Base-by-base conservation (phyloP, 2,113 vertebrate genomes). In the Equus przewalskii region DNA sequence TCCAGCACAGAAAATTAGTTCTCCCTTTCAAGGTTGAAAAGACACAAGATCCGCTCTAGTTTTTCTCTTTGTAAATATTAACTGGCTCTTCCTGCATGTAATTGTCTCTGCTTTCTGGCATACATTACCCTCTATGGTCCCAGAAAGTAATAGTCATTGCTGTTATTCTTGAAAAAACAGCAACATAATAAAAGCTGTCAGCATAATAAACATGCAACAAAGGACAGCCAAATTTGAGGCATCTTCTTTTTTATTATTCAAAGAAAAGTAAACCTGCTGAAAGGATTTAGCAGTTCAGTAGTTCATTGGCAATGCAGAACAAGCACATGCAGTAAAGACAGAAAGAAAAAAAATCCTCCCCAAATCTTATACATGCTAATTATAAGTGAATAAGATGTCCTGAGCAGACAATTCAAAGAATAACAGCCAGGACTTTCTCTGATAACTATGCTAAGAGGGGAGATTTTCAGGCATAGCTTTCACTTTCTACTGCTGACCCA, bases 21-120 rank as follows among this genome's bases (percentile, higher is more conserved):
- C 70, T 97, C n/a, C 21, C 2, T 98, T 98, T 97, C 94, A 97
- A 98, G 97, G 96, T 13, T 97, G 81, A 96, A 96, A 97, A 95
- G 95, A 58, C 81, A 79, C 72, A 98, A 97, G 98, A 97, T 97
- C 97, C 97, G 95, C 72, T 96, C 95, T 69, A 92, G 96, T 98
- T 98, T 97, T 92, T 94, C 85, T 94, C 94, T 97, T 46, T 70
- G 94, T 97, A 98, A 98, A 98, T 98, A 98, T 95, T 96, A 98
- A 97, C 95, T 96, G 76, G 82, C 78, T 0, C n/a, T 95, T 97
- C 62, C 73, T 90, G 85, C 76, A 72, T 49, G 44, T 73, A 79
- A 90, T 89, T 79, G 46, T 64, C 22, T 98, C 81, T 96, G 79
- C 65, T 97, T 96, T 94, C 81, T 49, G 76, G 93, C 88, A 98